Percentiles rank a stretch among this genome's conserved stretches.
Evolutionary conservation across 2,888 invertebrate species (phyloP).

Genomic region (Morpho deidamia): DNA sequence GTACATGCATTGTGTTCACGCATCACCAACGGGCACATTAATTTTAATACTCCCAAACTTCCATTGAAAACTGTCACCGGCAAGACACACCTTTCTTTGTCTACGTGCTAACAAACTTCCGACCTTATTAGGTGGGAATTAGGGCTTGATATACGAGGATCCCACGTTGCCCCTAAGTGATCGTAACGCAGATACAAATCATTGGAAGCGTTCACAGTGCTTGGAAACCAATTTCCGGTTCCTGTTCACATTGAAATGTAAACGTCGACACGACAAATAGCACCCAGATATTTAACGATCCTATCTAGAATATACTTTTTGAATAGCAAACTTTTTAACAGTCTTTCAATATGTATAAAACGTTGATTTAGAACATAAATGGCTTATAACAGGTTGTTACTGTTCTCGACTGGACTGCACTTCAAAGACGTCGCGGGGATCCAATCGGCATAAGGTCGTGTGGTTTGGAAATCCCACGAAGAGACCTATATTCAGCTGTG

Average conservation of each 20-base stretch:
- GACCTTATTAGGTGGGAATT: background rate
- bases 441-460: too few species aligned
- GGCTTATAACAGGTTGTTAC: too few species aligned
- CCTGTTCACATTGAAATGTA: slow-evolving; percentile 71
- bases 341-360: too few species aligned
- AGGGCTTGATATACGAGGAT: slow-evolving; percentile 4
- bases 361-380: too few species aligned
- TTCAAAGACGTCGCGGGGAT: too few species aligned
- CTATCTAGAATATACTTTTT: slow-evolving; percentile 1
- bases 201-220: slow-evolving; percentile 57
- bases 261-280: slow-evolving; percentile 50
- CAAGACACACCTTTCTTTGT: slow-evolving; percentile 21
- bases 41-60: slow-evolving; percentile 22
- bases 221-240: slow-evolving; percentile 73
- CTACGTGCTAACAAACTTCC: background rate
- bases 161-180: slow-evolving; percentile 15
- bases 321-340: too few species aligned
- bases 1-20: slow-evolving; percentile 15
- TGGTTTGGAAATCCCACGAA: too few species aligned
- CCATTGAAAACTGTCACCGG: slow-evolving; percentile 20
- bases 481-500: too few species aligned
- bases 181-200: slow-evolving; percentile 48
- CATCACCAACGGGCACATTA: slow-evolving; percentile 10
- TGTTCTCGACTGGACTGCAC: too few species aligned
- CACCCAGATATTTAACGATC: slow-evolving; percentile 24